Percentiles rank a stretch among this genome's conserved stretches.
Evolutionary conservation across 2,797 vertebrate genomes (phyloP).

Genomic region (Tolypeutes matacus): DNA sequence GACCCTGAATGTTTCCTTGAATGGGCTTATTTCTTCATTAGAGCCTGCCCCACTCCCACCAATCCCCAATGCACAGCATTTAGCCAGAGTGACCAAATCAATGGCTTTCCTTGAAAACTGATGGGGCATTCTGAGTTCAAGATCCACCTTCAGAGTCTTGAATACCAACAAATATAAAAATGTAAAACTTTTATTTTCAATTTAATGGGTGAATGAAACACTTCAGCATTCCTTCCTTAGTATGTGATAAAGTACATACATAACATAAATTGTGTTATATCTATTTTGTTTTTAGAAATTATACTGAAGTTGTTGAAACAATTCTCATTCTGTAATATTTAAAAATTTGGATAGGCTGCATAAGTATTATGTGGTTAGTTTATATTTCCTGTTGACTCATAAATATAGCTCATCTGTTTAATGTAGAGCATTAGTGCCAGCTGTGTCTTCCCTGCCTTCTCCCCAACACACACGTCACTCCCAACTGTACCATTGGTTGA

Average conservation of each 20-base stretch:
- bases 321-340: constrained; percentile 62
- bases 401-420: not conserved
- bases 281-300: constrained; percentile 69
- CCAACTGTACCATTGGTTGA: rapidly evolving
- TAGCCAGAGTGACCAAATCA: too few species aligned
- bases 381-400: constrained; percentile 15
- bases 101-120: too few species aligned
- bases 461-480: not conserved
- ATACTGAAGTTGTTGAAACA: constrained; percentile 71
- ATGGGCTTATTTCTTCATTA: too few species aligned
- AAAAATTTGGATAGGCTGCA: constrained; percentile 71
- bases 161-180: constrained; percentile 74
- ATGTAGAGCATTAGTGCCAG: not conserved
- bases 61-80: too few species aligned
- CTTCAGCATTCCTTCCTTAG: constrained; percentile 46
- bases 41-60: too few species aligned
- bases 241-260: constrained; percentile 63
- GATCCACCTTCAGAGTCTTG: constrained; percentile 74
- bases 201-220: constrained; percentile 73
- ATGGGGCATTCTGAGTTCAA: constrained; percentile 76
- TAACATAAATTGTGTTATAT: constrained; percentile 60
- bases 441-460: not conserved
- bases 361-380: constrained; percentile 76
- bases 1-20: too few species aligned
- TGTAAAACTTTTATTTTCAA: constrained; percentile 69